Percentiles rank a stretch among this genome's conserved stretches.
These are phyloP conservation scores for Anguilla rostrata DNA, from an alignment of 2,113 vertebrate genomes.

Conservation along the genomic window DNA sequence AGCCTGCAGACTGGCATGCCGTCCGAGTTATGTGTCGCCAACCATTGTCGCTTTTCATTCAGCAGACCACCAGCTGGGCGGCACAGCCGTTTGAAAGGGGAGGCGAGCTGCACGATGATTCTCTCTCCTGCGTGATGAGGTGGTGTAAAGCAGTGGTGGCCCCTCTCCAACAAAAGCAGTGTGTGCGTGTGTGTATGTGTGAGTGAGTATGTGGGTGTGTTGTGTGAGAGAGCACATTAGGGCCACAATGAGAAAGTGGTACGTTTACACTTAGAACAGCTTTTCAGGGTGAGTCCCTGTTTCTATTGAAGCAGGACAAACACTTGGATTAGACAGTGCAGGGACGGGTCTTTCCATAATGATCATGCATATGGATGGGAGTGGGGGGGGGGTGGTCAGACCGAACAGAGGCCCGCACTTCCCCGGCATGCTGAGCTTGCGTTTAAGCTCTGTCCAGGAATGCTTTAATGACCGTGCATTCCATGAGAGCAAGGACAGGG, in stretches of 20 bases:
- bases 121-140: too few species aligned
- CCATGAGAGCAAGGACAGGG: background rate
- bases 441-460: background rate
- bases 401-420: background rate
- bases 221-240: background rate
- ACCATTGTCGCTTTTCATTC: too few species aligned
- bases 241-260: background rate
- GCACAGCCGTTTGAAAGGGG: too few species aligned
- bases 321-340: background rate
- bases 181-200: too few species aligned
- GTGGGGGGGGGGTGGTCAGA: too few species aligned
- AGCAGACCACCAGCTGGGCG: too few species aligned
- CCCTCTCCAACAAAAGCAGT: too few species aligned
- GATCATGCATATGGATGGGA: background rate
- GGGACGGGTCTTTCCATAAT: background rate
- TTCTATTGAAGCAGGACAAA: background rate
- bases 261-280: background rate
- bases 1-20: too few species aligned
- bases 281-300: background rate
- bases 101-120: too few species aligned
- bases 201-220: background rate
- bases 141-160: too few species aligned
- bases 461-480: constrained; percentile 1
- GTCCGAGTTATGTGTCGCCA: too few species aligned
- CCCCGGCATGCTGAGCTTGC: background rate